Evolutionary conservation across 2,888 invertebrate genomes (phyloP), one percentile per base, ranked within the genome.

Genomic region (Melieria picta): DNA sequence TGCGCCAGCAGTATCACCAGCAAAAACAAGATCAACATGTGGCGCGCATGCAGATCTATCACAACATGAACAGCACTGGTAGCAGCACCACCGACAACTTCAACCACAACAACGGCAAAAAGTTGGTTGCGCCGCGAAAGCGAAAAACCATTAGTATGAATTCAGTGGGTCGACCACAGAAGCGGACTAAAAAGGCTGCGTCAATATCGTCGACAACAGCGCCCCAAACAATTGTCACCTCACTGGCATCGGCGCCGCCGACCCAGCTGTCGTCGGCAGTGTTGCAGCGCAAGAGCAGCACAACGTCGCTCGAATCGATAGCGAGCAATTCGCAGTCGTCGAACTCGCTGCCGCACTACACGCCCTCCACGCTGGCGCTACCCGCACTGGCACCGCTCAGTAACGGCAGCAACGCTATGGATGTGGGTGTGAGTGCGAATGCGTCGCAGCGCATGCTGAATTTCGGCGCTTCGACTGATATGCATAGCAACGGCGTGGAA

Each of bases 171-270:
- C 88, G 88, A 81, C 90, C 88, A 75, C 90, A 88, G 81, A 90
- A 89, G 84, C 89, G 88, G 77, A 89, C 86, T 76, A 90, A 90
- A 78, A 90, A 90, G 83, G 63, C 65, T 48, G 11, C 78, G 71
- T 73, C 83, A 68, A 76, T 30, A 9, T 55, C 55, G 5, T 55
- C 58, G 16, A 13, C 64, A 48, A 43, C 67, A 56, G 52, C 5
- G 60, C 55, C 48, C 16, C 11, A 45, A 7, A 16, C 56, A 11
- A 10, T 43, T 45, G 50, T 65, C 11, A 60, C 30, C 11, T 43
- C 65, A 48, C n/a, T 50, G 5, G 52, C 66, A 16, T 10, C 46
- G 45, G 57, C 71, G 43, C 60, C 55, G 61, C 74, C 73, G 10
- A 73, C 77, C 6, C 76, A 79, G 9, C 77, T 79, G 5, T 72